Evolutionary conservation across 2,888 invertebrate species (phyloP), one percentile per base, ranked within the genome.

Genomic region (Gibbula magus): DNA sequence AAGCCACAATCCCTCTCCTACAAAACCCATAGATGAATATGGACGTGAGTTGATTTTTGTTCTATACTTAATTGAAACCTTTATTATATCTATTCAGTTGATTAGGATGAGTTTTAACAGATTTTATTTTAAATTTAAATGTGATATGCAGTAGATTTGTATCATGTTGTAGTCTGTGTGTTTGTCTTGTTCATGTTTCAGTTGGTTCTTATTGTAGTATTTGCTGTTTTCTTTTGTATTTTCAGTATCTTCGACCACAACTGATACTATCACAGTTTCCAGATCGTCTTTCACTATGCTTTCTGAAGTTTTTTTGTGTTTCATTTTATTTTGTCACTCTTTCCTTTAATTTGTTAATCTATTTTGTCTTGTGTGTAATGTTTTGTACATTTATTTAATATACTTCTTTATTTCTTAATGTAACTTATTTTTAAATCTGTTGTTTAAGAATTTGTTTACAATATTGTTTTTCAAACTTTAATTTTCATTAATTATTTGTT

Each of bases 1-100:
- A 93, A 32, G 22, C 13, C 39, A 66, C 5, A 39, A 61, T 8
- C 22, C 22, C 5, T 45, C 45, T 45, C 22, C 10, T 73, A 25
- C 32, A 45, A 61, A n/a, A n/a, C 16, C 20, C 35, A 7, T 56
- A 1, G 56, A 25, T 8, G 20, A 8, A n/a, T n/a, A 25, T 25
- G 22, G 7, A 25, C 8, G n/a, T n/a, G n/a, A n/a, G n/a, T n/a
- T n/a, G n/a, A n/a, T n/a, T n/a, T n/a, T n/a, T n/a, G n/a, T n/a
- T n/a, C n/a, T n/a, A n/a, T n/a, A n/a, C n/a, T n/a, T n/a, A n/a
- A n/a, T n/a, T n/a, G n/a, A n/a, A n/a, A n/a, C n/a, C n/a, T n/a
- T n/a, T n/a, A n/a, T n/a, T n/a, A n/a, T n/a, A n/a, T n/a, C n/a
- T 35, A 35, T 35, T 35, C 35, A 35, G 35, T 35, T 35, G 35